Percentiles rank a stretch among this genome's conserved stretches.
These are phyloP conservation scores for Heteronetta atricapilla DNA, from an alignment of 2,113 vertebrate species.

Conservation along the genomic window DNA sequence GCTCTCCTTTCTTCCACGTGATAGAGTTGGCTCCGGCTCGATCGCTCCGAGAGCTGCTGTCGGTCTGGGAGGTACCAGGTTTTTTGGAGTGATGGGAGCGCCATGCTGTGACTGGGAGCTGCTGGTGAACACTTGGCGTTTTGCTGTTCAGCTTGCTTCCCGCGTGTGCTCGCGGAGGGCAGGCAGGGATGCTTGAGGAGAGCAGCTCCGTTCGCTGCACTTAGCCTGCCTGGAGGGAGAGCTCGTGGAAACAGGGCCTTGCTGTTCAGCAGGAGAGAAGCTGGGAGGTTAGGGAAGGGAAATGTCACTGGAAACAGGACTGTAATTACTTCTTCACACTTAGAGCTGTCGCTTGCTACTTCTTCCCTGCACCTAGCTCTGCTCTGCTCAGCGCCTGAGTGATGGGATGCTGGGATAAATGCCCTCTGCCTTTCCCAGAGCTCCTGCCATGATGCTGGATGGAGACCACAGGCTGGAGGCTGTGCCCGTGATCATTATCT, in stretches of 20 bases:
- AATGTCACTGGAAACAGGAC: not conserved
- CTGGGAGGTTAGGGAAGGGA: not conserved
- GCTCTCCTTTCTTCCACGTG: not conserved
- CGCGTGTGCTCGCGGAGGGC: accelerated
- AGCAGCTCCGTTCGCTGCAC: not conserved
- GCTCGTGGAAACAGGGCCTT: not conserved
- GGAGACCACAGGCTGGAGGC: not conserved
- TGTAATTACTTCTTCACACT: not conserved
- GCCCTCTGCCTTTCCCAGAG: not conserved
- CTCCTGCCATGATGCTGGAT: not conserved
- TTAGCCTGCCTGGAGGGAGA: accelerated
- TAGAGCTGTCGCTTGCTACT: not conserved
- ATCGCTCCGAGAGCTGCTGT: not conserved
- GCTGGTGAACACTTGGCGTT: not conserved
- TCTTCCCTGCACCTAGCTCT: not conserved
- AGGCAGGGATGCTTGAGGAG: not conserved
- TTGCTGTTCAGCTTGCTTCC: not conserved
- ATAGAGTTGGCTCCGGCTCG: not conserved
- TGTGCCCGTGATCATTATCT: not conserved
- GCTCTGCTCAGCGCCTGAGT: not conserved
- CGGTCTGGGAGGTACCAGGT: not conserved
- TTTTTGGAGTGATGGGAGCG: not conserved
- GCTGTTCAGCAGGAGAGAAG: not conserved
- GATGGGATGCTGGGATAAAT: not conserved
- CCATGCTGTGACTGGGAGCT: not conserved